These are phyloP conservation scores for Poicephalus gulielmi DNA, from an alignment of 2,113 vertebrate genomes.

Conservation along the genomic window DNA sequence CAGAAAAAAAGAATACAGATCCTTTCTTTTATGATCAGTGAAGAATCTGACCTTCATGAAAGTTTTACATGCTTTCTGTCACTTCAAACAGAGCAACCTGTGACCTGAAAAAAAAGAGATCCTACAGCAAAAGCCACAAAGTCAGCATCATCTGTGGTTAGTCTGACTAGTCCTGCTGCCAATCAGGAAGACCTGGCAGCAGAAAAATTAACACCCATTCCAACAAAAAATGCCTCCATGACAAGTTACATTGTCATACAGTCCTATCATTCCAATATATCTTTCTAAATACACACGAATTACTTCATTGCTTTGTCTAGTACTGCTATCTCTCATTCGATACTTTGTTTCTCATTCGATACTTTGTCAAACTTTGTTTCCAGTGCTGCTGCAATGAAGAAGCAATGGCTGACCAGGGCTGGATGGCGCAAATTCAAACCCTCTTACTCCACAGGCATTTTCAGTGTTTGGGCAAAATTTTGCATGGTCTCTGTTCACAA, in stretches of 20 bases:
- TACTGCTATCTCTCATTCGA: not conserved
- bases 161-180: not conserved
- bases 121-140: not conserved
- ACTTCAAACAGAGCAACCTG: not conserved
- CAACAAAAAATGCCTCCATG: not conserved
- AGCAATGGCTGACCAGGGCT: not conserved
- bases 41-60: not conserved
- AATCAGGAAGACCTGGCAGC: not conserved
- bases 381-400: not conserved
- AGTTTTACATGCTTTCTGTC: not conserved
- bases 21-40: not conserved
- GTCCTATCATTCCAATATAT: not conserved
- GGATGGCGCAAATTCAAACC: not conserved
- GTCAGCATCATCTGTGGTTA: rapidly evolving
- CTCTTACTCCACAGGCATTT: not conserved
- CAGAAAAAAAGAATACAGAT: not conserved
- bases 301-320: not conserved
- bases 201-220: not conserved
- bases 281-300: not conserved
- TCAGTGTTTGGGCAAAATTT: not conserved
- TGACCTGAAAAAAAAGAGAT: not conserved
- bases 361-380: not conserved
- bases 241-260: not conserved
- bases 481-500: not conserved
- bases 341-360: not conserved